Evolutionary conservation across 2,888 invertebrate genomes (phyloP), one percentile per base, ranked within the genome.

Genomic region (Oligia fasciuncula): DNA sequence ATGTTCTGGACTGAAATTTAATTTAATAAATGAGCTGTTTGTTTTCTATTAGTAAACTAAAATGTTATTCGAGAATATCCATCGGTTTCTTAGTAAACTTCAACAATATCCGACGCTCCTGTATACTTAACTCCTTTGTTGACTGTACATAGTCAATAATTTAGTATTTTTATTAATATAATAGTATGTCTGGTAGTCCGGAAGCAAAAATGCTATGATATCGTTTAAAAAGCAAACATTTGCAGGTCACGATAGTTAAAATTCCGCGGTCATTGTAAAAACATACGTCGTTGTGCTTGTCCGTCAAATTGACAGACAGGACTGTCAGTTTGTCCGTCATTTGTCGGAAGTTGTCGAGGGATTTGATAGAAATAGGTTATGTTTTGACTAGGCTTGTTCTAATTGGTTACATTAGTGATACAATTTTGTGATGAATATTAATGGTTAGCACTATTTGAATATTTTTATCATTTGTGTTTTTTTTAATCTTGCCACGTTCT

Each of bases 261-360:
- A 65, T 81, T 74, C 43, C 54, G 9, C 6, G 0, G 62, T 14
- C 54, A 19, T 76, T 76, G 51, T 83, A 57, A 77, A 85, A 85
- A 83, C 83, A 85, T 62, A 51, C 60, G 62, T 80, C 76, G 46
- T 75, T 74, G 40, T 78, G 68, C 57, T n/a, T 69, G 76, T 69
- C 74, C 6, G 40, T 83, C 49, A 85, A 40, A 40, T 65, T 43
- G 78, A 73, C 62, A 79, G 71, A 23, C 68, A n/a, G 46, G 23
- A 17, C n/a, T 76, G 83, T 72, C 73, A 76, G 71, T 75, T 14
- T 65, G 49, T 75, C 72, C 67, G 74, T 51, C 66, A 23, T 54
- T 70, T 83, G 77, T 77, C 80, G 85, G 86, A 83, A 83, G 62
- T 57, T 14, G 35, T 74, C 14, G 3, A 66, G 13, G 11, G 51